These are phyloP conservation scores for Piaya cayana DNA, from an alignment of 2,113 vertebrate genomes.

Conservation along the genomic window DNA sequence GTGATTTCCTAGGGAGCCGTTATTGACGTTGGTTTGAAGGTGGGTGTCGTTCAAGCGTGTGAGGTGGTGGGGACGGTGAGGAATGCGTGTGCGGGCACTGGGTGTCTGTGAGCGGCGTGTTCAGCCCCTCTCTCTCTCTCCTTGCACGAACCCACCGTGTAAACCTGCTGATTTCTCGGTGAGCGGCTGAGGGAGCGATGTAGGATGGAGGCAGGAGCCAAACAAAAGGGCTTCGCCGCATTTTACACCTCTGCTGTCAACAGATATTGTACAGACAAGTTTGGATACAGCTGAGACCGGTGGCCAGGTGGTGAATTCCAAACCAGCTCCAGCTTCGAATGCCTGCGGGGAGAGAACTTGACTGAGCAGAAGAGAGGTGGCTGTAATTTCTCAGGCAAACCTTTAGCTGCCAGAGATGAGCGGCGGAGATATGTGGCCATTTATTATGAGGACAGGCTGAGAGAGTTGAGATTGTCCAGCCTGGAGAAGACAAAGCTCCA, in stretches of 20 bases:
- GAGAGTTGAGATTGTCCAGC: too few species aligned
- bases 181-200: not conserved
- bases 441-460: not conserved
- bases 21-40: not conserved
- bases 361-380: conserved; percentile 31
- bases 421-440: not conserved
- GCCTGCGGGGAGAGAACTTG: conserved; percentile 60
- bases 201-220: not conserved
- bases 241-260: conserved; percentile 44
- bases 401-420: conserved; percentile 42
- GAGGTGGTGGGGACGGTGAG: not conserved
- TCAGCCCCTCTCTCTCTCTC: not conserved
- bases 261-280: conserved; percentile 57
- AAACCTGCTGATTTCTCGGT: not conserved
- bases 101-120: rapidly evolving
- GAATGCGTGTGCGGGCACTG: not conserved
- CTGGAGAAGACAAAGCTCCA: too few species aligned
- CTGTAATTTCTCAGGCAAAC: conserved; percentile 44
- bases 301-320: conserved; percentile 71
- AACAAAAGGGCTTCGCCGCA: not conserved
- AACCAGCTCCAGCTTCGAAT: conserved; percentile 58
- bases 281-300: conserved; percentile 41
- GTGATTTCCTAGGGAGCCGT: not conserved
- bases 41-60: not conserved
- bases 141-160: rapidly evolving